A percentile compares a stretch with the other conserved stretches of the same genome.
Conservation (phyloP, 2,797 vertebrate species). For the Rhinatrema bivittatum region DNA sequence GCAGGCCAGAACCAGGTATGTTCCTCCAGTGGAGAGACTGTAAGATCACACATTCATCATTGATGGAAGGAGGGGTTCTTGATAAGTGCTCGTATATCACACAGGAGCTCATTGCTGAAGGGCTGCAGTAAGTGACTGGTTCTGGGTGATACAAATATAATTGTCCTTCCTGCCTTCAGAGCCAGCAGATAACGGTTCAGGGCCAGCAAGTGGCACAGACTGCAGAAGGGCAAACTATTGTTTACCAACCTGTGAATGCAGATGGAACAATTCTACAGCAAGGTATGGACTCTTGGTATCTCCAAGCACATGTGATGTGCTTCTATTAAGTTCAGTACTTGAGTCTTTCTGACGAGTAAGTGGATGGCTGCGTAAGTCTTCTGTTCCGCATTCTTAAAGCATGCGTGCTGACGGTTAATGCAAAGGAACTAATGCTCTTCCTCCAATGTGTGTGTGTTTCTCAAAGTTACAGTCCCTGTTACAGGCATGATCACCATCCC, state of each 20-base stretch:
- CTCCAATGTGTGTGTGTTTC: conserved; percentile 53
- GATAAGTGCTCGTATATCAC: too few species aligned
- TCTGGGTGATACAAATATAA: too few species aligned
- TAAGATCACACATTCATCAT: too few species aligned
- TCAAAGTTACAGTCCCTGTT: conserved; percentile 76
- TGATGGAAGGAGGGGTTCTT: conserved; percentile 40
- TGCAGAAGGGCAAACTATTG: conserved; percentile 95
- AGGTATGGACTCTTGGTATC: conserved; percentile 55
- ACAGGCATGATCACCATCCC: conserved; percentile 98
- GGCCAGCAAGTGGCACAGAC: conserved; percentile 97
- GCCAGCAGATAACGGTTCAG: conserved; percentile 89
- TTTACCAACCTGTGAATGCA: conserved; percentile 96
- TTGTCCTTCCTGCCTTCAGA: conserved; percentile 50
- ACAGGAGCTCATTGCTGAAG: too few species aligned
- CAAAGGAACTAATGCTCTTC: conserved; percentile 62
- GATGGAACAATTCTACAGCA: conserved; percentile 95
- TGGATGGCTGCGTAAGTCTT: too few species aligned
- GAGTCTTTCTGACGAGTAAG: too few species aligned
- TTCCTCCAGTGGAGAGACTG: too few species aligned
- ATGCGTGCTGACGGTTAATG: too few species aligned
- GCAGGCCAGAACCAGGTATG: conserved; percentile 95
- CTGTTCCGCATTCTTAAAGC: too few species aligned
- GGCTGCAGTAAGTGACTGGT: too few species aligned
- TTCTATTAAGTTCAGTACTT: too few species aligned
- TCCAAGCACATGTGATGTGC: background rate